Base-by-base conservation (phyloP, 2,797 vertebrate species). In the Cetoscarus ocellatus region DNA sequence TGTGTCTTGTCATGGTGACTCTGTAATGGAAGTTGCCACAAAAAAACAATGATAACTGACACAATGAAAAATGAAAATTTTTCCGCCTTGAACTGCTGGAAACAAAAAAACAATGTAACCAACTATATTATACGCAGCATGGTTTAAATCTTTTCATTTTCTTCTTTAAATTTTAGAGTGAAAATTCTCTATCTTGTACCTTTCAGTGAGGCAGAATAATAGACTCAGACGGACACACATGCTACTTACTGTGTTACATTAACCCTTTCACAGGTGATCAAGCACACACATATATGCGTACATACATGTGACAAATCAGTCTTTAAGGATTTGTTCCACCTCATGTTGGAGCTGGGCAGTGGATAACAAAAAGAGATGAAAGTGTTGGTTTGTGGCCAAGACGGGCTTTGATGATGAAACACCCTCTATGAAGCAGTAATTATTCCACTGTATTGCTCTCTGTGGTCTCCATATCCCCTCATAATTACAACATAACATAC, bases 371-470 rank as follows among this genome's bases (percentile, higher is more conserved):
- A 75, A 58, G 40, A 92, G 91, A 94, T 93, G 86, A 93, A 94
- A 93, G 90, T 79, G 80, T 55, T 81, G 85, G 90, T 93, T 94
- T 92, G 78, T 88, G 80, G 70, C 86, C 77, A 84, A 82, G 82
- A 83, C 73, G 51, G 75, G 73, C 92, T 94, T 89, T 92, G 91
- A 93, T 94, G 93, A 94, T 93, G 93, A 93, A 94, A 94, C 89
- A 87, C 87, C 75, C 81, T 85, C 80, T 62, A 80, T 80, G 76
- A 80, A 87, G 70, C 83, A 85, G 91, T 93, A 94, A 93, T 93
- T 93, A 93, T 91, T 79, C 77, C 77, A 87, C 87, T 90, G 86
- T 90, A 91, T 92, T 89, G 87, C 85, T 91, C 91, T 93, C 83
- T 77, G 82, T 85, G 89, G 90, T 91, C 85, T 91, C 88, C 84